Evolutionary conservation across 2,797 vertebrate species (phyloP).

Genomic region (Myioborus melanocephalus): DNA sequence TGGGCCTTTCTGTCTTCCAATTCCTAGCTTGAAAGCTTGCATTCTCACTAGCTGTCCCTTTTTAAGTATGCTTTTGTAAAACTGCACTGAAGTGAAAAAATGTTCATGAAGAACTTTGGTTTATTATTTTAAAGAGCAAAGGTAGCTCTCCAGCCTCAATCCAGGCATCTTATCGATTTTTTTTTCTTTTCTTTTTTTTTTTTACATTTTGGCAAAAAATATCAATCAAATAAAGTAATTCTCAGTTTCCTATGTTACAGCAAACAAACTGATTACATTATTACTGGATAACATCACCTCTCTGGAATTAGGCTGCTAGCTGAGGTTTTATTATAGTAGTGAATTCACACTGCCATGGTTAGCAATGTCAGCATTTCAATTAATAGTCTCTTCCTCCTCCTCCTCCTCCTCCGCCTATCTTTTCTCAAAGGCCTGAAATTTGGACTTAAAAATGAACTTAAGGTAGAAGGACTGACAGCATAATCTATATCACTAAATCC

Average conservation of each 20-base stretch:
- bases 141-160: background rate
- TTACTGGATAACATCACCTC: conserved; percentile 61
- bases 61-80: conserved; percentile 38
- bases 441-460: conserved; percentile 62
- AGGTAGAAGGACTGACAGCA: conserved; percentile 43
- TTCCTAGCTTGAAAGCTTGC: conserved; percentile 3
- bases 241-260: conserved; percentile 28
- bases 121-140: conserved; percentile 39
- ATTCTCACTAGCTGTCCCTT: conserved; percentile 35
- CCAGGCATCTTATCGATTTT: background rate
- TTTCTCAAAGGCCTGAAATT: conserved; percentile 52
- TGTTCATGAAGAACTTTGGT: background rate
- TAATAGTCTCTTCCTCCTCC: background rate
- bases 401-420: background rate
- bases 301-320: conserved; percentile 51
- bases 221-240: conserved; percentile 6
- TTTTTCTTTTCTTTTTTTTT: background rate
- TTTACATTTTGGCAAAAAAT: background rate
- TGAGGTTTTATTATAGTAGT: conserved; percentile 21
- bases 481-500: background rate
- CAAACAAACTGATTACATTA: conserved; percentile 51
- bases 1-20: conserved; percentile 39
- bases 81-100: conserved; percentile 43
- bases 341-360: conserved; percentile 7
- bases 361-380: conserved; percentile 59